Base-by-base conservation (phyloP, 1,140 invertebrate genomes). In the Eubasilissa regina region DNA sequence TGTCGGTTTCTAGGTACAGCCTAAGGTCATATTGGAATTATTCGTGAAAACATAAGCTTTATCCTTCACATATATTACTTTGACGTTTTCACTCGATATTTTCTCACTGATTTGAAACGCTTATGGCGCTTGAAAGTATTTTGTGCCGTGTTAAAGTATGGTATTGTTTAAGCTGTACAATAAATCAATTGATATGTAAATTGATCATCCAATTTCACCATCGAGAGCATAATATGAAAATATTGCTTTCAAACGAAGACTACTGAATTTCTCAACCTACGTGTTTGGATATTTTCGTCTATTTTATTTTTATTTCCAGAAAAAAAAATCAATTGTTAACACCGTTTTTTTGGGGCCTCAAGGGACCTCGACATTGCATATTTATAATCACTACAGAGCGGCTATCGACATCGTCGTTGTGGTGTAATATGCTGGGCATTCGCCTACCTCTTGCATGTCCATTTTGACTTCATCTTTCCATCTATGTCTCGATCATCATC, bases 101-200 rank as follows among this genome's bases (percentile, higher is more conserved):
- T 64, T 43, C 60, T 64, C 17, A 70, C 43, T 47, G 66, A 48
- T 70, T 70, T 44, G 70, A 51, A 73, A 53, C 47, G 70, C 70
- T 55, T n/a, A 3, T 35, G 47, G 70, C 70, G 21, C 25, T 53
- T 19, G 43, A 44, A 58, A 13, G 25, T 21, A 11, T 75, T 60
- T 15, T 56, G 55, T 17, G 35, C 15, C 17, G 64, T 62, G 75
- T 80, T 80, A 76, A 76, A 68, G 43, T 76, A 80, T 80, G 44
- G 79, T 53, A 45, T 72, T 53, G 72, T 80, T 76, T 72, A 48
- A 80, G 66, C 68, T 74, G 79, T 72, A 75, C 17, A 55, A 77
- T 80, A 74, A 80, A 80, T 80, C 75, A 77, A 72, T 55, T n/a
- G 19, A 56, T 77, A 80, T 80, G 79, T 77, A 80, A 77, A 80